phyloP scores from a whole-genome alignment of 2,888 invertebrate species.

The Dicyrtoma fusca region DNA sequence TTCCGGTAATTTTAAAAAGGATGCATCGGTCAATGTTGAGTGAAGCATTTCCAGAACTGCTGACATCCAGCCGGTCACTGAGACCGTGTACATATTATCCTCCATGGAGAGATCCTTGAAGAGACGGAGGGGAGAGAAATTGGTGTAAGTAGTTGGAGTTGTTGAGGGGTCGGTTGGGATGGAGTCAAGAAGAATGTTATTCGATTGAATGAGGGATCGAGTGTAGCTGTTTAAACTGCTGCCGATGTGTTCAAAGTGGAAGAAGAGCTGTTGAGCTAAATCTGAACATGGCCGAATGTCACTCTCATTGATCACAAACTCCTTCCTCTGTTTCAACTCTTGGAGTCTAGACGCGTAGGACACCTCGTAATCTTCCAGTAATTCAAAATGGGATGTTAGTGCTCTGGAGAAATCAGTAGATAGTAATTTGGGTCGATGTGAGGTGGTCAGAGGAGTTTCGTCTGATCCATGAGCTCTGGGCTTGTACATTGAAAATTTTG shows the following conservation, averaged over 20 bases:
- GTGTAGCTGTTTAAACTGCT: constrained; percentile 10
- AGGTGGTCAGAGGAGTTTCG: no score
- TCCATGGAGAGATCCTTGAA: background rate
- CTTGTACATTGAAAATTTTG: no score
- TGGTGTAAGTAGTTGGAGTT: constrained; percentile 1
- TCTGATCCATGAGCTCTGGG: no score
- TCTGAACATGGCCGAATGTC: constrained; percentile 25
- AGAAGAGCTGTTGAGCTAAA: constrained; percentile 30
- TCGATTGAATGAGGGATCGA: background rate
- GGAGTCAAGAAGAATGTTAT: background rate
- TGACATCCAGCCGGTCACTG: constrained; percentile 14
- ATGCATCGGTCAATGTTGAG: background rate
- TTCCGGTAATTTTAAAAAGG: background rate
- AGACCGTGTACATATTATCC: background rate
- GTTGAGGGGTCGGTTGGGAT: constrained; percentile 29
- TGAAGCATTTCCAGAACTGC: constrained; percentile 25
- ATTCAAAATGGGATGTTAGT: constrained; percentile 18
- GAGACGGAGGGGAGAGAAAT: constrained; percentile 7
- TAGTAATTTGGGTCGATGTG: background rate
- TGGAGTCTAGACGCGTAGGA: constrained; percentile 9
- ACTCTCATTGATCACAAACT: constrained; percentile 18
- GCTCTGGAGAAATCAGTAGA: background rate
- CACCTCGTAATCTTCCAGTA: constrained; percentile 27
- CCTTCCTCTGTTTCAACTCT: constrained; percentile 8
- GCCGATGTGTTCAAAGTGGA: constrained; percentile 26